A percentile compares a stretch with the other conserved stretches of the same genome.
These are phyloP conservation scores for Pseudolaguvia tuberculata DNA, from an alignment of 2,113 vertebrate species.

Conservation along the genomic window DNA sequence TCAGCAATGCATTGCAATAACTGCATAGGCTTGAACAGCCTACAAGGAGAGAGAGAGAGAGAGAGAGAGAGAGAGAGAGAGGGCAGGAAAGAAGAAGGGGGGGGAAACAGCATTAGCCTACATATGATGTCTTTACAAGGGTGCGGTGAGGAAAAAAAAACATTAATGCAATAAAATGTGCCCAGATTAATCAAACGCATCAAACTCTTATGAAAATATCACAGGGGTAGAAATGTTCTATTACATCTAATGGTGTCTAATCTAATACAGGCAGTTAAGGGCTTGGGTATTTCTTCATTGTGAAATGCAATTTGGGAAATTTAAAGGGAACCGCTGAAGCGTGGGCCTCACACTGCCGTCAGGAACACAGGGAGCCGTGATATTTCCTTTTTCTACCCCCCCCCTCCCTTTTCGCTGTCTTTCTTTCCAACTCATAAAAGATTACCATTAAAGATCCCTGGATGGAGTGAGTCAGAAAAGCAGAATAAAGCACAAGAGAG, in stretches of 20 bases:
- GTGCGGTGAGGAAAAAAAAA: constrained; percentile 84
- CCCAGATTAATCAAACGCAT: constrained; percentile 99
- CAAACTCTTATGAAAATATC: constrained; percentile 98
- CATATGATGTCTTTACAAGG: constrained; percentile 94
- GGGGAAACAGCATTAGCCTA: constrained; percentile 86
- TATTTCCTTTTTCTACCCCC: constrained; percentile 65
- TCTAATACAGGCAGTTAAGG: constrained; percentile 99
- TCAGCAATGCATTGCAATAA: constrained; percentile 99
- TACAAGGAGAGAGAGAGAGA: constrained; percentile 57
- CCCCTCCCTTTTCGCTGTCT: constrained; percentile 51
- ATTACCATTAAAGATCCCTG: constrained; percentile 98
- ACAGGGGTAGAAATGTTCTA: constrained; percentile 92
- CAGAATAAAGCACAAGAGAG: constrained; percentile 54
- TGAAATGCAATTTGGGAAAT: constrained; percentile 99
- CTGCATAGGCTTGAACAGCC: constrained; percentile 86
- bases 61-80: constrained; percentile 58
- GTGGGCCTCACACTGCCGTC: constrained; percentile 87
- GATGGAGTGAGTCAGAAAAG: constrained; percentile 82
- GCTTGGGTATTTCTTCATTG: constrained; percentile 93
- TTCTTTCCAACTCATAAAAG: constrained; percentile 85
- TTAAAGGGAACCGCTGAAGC: constrained; percentile 98
- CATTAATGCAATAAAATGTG: constrained; percentile 99
- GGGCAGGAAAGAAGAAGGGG: constrained; percentile 60
- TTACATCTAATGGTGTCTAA: constrained; percentile 99
- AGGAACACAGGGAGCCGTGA: constrained; percentile 87